Evolutionary conservation across 1,140 invertebrate species (phyloP), one percentile per base, ranked within the genome.

Genomic region (Colletes gigas): DNA sequence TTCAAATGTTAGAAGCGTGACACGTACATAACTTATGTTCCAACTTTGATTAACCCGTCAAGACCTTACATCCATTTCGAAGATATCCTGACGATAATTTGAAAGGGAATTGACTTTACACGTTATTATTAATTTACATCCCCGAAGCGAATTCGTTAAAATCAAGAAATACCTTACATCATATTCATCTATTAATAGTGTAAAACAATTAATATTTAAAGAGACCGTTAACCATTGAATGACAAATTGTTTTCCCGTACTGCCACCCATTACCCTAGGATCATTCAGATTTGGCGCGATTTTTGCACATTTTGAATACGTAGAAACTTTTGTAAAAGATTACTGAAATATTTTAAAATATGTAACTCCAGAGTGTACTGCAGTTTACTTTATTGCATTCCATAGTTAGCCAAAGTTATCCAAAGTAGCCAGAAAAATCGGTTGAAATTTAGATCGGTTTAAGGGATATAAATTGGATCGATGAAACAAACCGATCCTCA

Each of bases 41-140:
- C 19, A 78, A 78, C 50, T 72, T 71, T 72, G 68, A 78, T 72
- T 78, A 78, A 72, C 30, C 76, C 69, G 57, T 63, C 68, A 63
- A 50, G 50, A 78, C 52, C 57, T 78, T 44, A 62, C 57, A 63
- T 9, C 59, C 54, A 54, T 63, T 44, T 21, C 39, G 39, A 78
- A 72, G 68, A 44, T 54, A 78, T 52, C 50, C 9, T 6, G 68
- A 63, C 47, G 47, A 71, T 78, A 72, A 78, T 78, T 72, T 21
- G 76, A 78, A 78, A 44, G 76, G 19, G 5, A 12, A 73, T 78
- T 72, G 69, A 39, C 50, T 44, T 17, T 10, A 12, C 8, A 30
- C 5, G n/a, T 44, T 30, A 72, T 78, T 78, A 72, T 55, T 54
- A 63, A 72, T 71, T 54, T 30, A 54, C n/a, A 63, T 14, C 9